phyloP scores from a whole-genome alignment of 2,888 invertebrate species.

The Drosophila subsilvestris region DNA sequence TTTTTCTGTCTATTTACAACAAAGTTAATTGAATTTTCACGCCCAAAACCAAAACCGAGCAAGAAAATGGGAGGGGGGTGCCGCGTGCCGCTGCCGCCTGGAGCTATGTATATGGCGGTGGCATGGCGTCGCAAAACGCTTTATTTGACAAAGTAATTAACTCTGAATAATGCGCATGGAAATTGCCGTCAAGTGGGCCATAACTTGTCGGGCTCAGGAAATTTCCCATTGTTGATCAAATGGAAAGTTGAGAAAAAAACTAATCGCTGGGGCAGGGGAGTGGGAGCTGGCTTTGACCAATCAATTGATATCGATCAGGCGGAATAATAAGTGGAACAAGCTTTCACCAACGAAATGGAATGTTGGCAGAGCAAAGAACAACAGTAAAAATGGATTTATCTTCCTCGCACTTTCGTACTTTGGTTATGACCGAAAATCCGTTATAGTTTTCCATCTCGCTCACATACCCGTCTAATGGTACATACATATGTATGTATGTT shows the following conservation, averaged over 20 bases:
- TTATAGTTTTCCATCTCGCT: neutral
- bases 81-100: slow-evolving; percentile 3
- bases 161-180: slow-evolving; percentile 67
- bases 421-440: too few relatives aligned
- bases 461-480: neutral
- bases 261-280: neutral
- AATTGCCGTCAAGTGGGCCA: slow-evolving; percentile 69
- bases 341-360: slow-evolving; percentile 24
- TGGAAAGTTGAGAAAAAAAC: neutral
- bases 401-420: neutral
- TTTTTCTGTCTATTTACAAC: slow-evolving; percentile 47
- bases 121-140: slow-evolving; percentile 43
- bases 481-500: too few relatives aligned
- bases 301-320: slow-evolving; percentile 47
- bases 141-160: slow-evolving; percentile 76
- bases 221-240: slow-evolving; percentile 44
- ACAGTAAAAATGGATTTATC: slow-evolving; percentile 22
- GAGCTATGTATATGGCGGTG: slow-evolving; percentile 1
- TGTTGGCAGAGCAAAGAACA: slow-evolving; percentile 25
- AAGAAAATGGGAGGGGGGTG: slow-evolving; percentile 21
- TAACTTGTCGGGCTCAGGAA: slow-evolving; percentile 53
- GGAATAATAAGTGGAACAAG: slow-evolving; percentile 23
- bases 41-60: slow-evolving; percentile 47
- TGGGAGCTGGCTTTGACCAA: neutral
- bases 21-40: slow-evolving; percentile 76